phyloP scores from a whole-genome alignment of 2,113 vertebrate genomes.

The Burhinus oedicnemus region DNA sequence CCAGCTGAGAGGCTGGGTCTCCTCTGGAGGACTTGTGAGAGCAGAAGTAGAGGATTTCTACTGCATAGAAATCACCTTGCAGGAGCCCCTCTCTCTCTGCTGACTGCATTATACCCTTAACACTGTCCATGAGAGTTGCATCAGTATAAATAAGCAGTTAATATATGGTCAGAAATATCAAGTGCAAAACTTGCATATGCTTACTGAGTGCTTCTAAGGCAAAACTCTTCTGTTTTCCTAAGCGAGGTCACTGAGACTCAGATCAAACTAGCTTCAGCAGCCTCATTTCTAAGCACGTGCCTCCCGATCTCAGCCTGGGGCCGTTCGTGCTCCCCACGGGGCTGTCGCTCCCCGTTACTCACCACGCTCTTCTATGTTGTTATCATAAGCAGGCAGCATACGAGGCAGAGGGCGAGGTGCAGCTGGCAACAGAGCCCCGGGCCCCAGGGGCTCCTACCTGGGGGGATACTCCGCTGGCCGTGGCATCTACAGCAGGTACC shows the following conservation, averaged over 20 bases:
- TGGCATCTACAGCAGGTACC: slow-evolving; percentile 99
- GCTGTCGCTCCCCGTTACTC: neutral
- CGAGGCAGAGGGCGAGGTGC: slow-evolving; percentile 95
- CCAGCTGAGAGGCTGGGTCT: neutral
- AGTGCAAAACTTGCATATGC: neutral
- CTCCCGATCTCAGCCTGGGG: neutral
- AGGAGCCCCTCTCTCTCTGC: neutral
- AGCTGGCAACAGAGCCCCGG: slow-evolving; percentile 91
- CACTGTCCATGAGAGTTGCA: neutral
- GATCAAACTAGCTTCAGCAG: neutral
- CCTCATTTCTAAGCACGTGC: neutral
- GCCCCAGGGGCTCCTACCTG: slow-evolving; percentile 95
- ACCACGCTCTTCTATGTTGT: slow-evolving; percentile 73
- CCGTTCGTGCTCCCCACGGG: fast-evolving
- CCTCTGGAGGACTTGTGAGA: neutral
- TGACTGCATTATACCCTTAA: neutral
- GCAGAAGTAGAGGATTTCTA: neutral
- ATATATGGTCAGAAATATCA: neutral
- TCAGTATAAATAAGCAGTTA: neutral
- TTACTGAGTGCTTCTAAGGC: neutral
- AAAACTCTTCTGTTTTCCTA: neutral
- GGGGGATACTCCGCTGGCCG: slow-evolving; percentile 98
- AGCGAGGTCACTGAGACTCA: neutral
- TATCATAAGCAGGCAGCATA: slow-evolving; percentile 97
- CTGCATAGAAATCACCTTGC: neutral